These are phyloP conservation scores for Haliclystus octoradiatus DNA, from an alignment of 30 jellyfish, hydroid and myxozoan species.

Conservation along the genomic window DNA sequence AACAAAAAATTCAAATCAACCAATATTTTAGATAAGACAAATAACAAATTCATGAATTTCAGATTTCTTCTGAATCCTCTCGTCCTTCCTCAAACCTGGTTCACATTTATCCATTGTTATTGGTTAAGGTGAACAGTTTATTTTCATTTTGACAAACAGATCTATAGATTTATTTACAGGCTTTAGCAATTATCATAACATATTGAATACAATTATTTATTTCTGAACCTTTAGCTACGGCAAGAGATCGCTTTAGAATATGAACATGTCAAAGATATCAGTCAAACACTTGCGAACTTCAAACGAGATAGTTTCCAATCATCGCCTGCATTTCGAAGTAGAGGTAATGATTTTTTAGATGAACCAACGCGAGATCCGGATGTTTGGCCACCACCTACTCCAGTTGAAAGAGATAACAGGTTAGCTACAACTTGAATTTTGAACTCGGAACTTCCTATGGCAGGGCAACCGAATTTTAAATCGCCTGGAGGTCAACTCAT, in stretches of 20 bases:
- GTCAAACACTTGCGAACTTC: slow-evolving; percentile 77
- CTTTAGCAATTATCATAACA: neutral
- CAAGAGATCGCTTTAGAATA: slow-evolving; percentile 89
- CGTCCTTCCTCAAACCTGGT: neutral
- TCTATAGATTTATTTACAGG: neutral
- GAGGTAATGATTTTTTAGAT: slow-evolving; percentile 69
- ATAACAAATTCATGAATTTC: no score
- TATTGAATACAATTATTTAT: no score
- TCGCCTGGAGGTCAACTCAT: no score
- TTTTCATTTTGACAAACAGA: neutral
- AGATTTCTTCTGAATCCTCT: no score
- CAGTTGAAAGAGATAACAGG: slow-evolving; percentile 53
- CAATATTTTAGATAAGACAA: no score
- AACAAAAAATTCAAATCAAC: no score
- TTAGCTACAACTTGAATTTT: neutral
- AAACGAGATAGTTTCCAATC: slow-evolving; percentile 80
- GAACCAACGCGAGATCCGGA: slow-evolving; percentile 96
- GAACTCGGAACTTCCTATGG: neutral
- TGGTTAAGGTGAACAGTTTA: neutral
- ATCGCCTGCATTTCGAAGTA: slow-evolving; percentile 9
- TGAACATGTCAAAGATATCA: slow-evolving; percentile 88
- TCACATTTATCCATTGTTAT: neutral
- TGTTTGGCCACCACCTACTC: slow-evolving; percentile 99
- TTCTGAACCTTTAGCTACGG: slow-evolving; percentile 40
- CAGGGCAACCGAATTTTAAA: no score